These are phyloP conservation scores for Macrotus californicus DNA, from an alignment of 2,113 vertebrate species.

Conservation along the genomic window DNA sequence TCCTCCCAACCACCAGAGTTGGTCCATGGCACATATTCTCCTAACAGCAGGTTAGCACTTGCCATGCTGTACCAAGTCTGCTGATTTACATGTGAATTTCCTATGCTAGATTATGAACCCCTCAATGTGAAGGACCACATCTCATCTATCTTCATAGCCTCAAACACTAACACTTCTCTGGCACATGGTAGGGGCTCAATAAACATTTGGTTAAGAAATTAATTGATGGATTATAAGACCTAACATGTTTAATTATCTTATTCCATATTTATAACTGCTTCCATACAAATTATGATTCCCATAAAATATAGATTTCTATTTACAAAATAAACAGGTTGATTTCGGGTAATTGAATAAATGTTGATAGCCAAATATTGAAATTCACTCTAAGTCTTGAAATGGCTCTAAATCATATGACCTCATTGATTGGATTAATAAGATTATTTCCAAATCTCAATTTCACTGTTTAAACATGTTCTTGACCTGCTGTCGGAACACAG, in stretches of 20 bases:
- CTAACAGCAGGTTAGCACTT: background rate
- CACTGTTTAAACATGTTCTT: constrained; percentile 26
- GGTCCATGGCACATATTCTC: background rate
- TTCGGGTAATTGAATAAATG: background rate
- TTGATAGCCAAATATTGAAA: constrained; percentile 46
- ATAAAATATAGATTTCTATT: constrained; percentile 19
- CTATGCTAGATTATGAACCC: background rate
- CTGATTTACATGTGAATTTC: background rate
- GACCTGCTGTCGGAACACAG: background rate
- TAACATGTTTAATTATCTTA: constrained; percentile 51
- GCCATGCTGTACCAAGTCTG: background rate
- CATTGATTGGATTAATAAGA: constrained; percentile 48
- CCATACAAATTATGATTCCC: constrained; percentile 26
- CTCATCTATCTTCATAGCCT: background rate
- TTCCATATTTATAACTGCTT: constrained; percentile 35
- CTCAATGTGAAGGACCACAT: background rate
- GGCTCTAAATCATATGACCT: constrained; percentile 36
- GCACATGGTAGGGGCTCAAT: background rate
- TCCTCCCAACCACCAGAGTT: background rate
- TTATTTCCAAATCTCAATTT: constrained; percentile 37
- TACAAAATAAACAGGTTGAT: constrained; percentile 4
- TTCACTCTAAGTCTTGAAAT: constrained; percentile 50
- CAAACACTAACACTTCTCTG: background rate
- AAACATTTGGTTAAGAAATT: constrained; percentile 46
- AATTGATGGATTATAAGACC: constrained; percentile 37